Evolutionary conservation across 2,888 invertebrate genomes (phyloP).

Genomic region (Cantharis nigra): DNA sequence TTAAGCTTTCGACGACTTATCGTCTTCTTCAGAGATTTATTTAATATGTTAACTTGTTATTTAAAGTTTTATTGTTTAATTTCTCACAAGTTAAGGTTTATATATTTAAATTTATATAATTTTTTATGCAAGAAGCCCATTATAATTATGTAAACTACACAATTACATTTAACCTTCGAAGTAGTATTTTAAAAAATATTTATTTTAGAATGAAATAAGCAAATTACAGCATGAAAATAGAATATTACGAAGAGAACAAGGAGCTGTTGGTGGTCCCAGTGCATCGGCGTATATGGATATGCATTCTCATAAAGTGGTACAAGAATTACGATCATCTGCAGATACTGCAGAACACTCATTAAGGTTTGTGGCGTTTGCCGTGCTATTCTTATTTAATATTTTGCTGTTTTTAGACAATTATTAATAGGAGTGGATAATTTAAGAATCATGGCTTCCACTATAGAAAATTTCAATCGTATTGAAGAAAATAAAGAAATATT

Average conservation of each 20-base stretch:
- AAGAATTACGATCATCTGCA: conserved; percentile 66
- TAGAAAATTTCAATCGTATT: conserved; percentile 64
- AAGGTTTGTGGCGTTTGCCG: conserved; percentile 55
- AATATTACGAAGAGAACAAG: conserved; percentile 55
- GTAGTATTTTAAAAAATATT: not conserved
- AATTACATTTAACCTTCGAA: no score
- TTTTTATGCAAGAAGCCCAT: no score
- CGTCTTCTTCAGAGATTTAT: no score
- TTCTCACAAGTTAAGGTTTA: no score
- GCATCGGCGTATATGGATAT: conserved; percentile 40
- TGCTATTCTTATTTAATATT: conserved; percentile 10
- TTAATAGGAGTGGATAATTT: conserved; percentile 70
- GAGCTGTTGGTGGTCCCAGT: conserved; percentile 56
- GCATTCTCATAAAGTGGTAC: conserved; percentile 60
- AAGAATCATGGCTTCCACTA: conserved; percentile 65
- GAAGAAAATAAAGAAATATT: conserved; percentile 59
- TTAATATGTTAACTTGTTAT: no score
- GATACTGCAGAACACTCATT: conserved; percentile 68
- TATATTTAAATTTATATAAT: no score
- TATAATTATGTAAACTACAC: no score
- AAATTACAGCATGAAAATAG: conserved; percentile 60
- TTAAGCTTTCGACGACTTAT: no score
- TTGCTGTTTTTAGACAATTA: conserved; percentile 61
- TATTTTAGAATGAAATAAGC: conserved; percentile 58
- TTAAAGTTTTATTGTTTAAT: no score